Evolutionary conservation across 1,140 invertebrate species (phyloP).

Genomic region (Harlomillsia oculata): DNA sequence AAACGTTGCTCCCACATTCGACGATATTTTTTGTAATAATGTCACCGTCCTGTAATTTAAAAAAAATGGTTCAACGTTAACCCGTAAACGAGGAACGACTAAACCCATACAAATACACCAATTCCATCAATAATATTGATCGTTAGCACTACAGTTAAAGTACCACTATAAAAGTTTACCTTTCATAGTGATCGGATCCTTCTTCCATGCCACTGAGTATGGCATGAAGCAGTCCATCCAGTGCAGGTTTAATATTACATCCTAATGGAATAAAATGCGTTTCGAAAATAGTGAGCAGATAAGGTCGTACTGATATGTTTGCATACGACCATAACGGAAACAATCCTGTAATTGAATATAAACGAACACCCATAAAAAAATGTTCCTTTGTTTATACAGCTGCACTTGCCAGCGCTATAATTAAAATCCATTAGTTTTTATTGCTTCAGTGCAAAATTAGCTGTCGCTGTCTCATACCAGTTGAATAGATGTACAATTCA

Average conservation of each 20-base stretch:
- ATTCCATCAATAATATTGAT: slow-evolving; percentile 7
- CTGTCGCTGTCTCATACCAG: slow-evolving; percentile 51
- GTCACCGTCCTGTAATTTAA: too few relatives aligned
- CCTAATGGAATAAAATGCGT: slow-evolving; percentile 81
- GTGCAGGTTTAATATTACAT: slow-evolving; percentile 64
- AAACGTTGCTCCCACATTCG: not conserved
- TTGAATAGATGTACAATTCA: slow-evolving; percentile 79
- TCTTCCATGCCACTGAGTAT: slow-evolving; percentile 80
- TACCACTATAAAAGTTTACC: slow-evolving; percentile 35
- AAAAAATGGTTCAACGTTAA: too few relatives aligned
- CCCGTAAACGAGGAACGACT: not conserved
- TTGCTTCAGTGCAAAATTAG: too few relatives aligned
- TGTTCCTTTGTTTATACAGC: too few relatives aligned
- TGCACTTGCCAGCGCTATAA: too few relatives aligned
- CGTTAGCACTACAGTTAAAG: not conserved
- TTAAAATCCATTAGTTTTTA: too few relatives aligned
- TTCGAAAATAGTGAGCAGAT: slow-evolving; percentile 78
- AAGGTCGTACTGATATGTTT: slow-evolving; percentile 71
- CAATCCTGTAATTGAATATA: slow-evolving; percentile 48
- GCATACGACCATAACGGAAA: slow-evolving; percentile 83
- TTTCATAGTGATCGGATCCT: slow-evolving; percentile 79
- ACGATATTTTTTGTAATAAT: too few relatives aligned
- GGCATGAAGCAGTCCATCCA: slow-evolving; percentile 77
- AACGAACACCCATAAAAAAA: not conserved
- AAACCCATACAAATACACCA: too few relatives aligned